Base-by-base conservation (phyloP, 2,888 invertebrate genomes). In the Lamellibrachia satsuma region DNA sequence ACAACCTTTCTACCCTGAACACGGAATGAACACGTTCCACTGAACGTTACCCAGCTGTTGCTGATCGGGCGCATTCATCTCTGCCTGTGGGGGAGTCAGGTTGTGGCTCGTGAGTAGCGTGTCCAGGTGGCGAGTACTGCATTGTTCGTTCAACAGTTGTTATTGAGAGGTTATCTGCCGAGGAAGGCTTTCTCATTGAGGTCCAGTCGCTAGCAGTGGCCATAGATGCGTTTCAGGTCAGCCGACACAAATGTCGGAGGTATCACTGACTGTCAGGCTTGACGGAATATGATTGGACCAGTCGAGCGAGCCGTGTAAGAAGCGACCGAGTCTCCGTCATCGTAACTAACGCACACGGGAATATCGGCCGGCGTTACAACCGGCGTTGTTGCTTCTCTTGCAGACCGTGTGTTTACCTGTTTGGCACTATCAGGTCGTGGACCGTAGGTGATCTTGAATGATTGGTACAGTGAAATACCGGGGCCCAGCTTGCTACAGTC, bases 131-230 rank as follows among this genome's bases (percentile, higher is more conserved):
- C 75, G 75, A 75, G 22, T 75, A n/a, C 75, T 15, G 75, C 75
- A 75, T 75, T 75, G 75, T 75, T 75, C 75, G 75, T 75, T 75
- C 75, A 75, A 75, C 75, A 75, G 75, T 75, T 75, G 75, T 75
- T 75, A 75, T n/a, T 75, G 22, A 75, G 75, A 15, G 22, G 22
- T 75, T 75, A 75, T 1, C 75, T 75, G 75, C 75, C 22, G 75
- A 22, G 75, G 75, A 75, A 75, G 75, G 75, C n/a, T 75, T 75
- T 57, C 7, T 22, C 39, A 75, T 6, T 15, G 15, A 22, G 75
- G 75, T 75, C 3, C 75, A 3, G 4, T 75, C 15, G 15, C 15
- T 75, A 75, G n/a, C 75, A 75, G 75, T 75, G 22, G 75, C 75
- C 22, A 22, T n/a, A n/a, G 7, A 75, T 75, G 75, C 75, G 22